Evolutionary conservation across 2,113 vertebrate genomes (phyloP).

Genomic region (Centrocercus urophasianus): DNA sequence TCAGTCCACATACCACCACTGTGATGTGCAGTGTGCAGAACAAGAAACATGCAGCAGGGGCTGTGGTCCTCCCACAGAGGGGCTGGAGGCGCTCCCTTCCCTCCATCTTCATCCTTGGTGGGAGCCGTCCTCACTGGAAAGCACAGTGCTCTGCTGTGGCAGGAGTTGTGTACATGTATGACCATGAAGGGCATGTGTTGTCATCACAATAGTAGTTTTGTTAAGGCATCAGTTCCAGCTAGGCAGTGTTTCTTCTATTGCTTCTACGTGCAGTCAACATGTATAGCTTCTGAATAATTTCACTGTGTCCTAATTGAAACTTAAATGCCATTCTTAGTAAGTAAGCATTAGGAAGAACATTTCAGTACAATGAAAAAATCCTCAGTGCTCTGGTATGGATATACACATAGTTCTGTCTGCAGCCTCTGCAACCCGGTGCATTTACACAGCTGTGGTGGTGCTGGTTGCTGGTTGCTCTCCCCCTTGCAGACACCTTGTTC

Average conservation of each 20-base stretch:
- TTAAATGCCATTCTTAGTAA: slow-evolving; percentile 11
- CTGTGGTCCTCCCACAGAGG: rapidly evolving
- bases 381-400: not conserved
- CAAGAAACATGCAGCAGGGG: not conserved
- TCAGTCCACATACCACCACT: not conserved
- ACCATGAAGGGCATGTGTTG: not conserved
- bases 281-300: not conserved
- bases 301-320: not conserved
- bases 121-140: not conserved
- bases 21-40: not conserved
- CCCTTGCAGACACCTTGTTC: not conserved
- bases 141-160: no score
- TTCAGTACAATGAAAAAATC: not conserved
- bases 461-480: slow-evolving; percentile 7
- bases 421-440: not conserved
- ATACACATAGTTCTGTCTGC: not conserved
- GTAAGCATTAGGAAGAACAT: not conserved
- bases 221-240: not conserved
- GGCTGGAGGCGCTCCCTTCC: not conserved
- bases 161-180: not conserved
- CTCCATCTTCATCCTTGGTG: rapidly evolving
- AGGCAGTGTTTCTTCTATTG: not conserved
- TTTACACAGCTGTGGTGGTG: slow-evolving; percentile 46
- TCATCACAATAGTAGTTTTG: not conserved
- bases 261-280: not conserved